A percentile compares a stretch with the other conserved stretches of the same genome.
Conservation (phyloP, 1,140 invertebrate genomes). For the Solen grandis region DNA sequence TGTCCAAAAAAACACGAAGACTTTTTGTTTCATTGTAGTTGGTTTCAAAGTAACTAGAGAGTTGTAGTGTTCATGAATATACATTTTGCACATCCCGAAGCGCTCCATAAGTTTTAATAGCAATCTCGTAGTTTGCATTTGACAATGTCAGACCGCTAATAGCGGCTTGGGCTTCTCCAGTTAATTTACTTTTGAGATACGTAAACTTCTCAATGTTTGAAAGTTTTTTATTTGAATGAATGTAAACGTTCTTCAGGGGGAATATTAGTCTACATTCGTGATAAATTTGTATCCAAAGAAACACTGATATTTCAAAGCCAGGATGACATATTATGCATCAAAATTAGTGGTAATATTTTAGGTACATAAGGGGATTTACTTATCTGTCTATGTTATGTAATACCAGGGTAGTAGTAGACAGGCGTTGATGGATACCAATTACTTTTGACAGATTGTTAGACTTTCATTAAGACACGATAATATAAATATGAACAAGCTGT, state of each 20-base stretch:
- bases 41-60: background rate
- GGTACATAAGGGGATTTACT: too few relatives aligned
- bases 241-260: too few relatives aligned
- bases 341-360: too few relatives aligned
- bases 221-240: background rate
- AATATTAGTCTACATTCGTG: too few relatives aligned
- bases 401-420: background rate
- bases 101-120: background rate
- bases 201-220: slow-evolving; percentile 18
- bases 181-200: background rate
- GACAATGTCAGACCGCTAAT: slow-evolving; percentile 11
- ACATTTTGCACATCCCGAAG: background rate
- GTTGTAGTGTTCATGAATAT: slow-evolving; percentile 4
- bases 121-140: background rate
- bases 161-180: slow-evolving; percentile 5
- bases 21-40: slow-evolving; percentile 1
- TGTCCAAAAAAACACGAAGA: slow-evolving; percentile 1
- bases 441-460: background rate
- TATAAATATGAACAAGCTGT: background rate
- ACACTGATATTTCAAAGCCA: too few relatives aligned
- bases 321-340: too few relatives aligned
- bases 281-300: too few relatives aligned
- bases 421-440: too few relatives aligned
- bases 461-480: background rate
- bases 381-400: too few relatives aligned